phyloP scores from a whole-genome alignment of 1,140 invertebrate genomes.

The Chelonus insularis region DNA sequence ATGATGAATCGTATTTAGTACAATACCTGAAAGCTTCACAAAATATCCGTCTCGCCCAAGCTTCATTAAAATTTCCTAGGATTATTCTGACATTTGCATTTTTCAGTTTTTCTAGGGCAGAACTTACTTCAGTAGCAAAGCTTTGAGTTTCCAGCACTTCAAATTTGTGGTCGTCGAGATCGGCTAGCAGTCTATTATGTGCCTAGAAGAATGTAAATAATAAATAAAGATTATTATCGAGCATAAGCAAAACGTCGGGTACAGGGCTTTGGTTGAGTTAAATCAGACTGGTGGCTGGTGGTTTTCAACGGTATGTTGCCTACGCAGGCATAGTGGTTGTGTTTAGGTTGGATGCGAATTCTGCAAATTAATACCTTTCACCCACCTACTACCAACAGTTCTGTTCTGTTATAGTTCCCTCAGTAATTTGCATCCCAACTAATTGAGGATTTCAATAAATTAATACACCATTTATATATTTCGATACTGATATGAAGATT shows the following conservation, averaged over 20 bases:
- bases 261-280: neutral
- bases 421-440: neutral
- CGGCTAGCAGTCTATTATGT: slow-evolving; percentile 87
- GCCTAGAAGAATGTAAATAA: slow-evolving; percentile 62
- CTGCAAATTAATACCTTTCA: slow-evolving; percentile 14
- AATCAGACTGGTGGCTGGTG: neutral
- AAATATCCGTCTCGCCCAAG: slow-evolving; percentile 90
- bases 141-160: slow-evolving; percentile 89
- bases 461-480: neutral
- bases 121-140: slow-evolving; percentile 87
- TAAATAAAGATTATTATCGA: neutral
- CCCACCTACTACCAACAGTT: neutral
- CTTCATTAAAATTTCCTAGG: slow-evolving; percentile 94
- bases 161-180: slow-evolving; percentile 80
- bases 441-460: neutral
- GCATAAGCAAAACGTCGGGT: neutral
- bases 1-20: too few relatives aligned
- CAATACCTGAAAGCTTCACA: slow-evolving; percentile 83
- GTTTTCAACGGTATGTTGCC: slow-evolving; percentile 4
- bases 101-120: slow-evolving; percentile 82
- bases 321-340: neutral
- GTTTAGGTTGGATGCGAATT: slow-evolving; percentile 5
- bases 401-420: neutral
- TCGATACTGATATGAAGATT: too few relatives aligned
- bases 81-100: slow-evolving; percentile 95